Evolutionary conservation across 2,888 invertebrate species (phyloP).

Genomic region (Calameuta filiformis): DNA sequence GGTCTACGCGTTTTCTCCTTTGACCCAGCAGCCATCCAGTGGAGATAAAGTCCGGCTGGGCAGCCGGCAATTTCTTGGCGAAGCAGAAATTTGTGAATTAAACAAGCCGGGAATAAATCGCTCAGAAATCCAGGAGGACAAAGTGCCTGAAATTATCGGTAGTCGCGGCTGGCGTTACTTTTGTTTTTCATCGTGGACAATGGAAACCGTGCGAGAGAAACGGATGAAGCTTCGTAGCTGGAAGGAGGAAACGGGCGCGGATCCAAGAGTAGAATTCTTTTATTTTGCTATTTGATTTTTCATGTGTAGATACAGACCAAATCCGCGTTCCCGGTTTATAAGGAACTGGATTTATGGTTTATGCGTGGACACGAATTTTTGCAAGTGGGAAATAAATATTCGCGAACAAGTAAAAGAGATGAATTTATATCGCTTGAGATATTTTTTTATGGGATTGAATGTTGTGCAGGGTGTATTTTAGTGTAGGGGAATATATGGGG

Average conservation of each 20-base stretch:
- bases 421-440: not conserved
- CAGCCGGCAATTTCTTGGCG: not conserved
- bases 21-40: not conserved
- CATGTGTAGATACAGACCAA: too few relatives aligned
- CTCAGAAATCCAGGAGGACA: not conserved
- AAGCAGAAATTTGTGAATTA: not conserved
- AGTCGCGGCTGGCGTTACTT: not conserved
- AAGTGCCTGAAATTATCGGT: not conserved
- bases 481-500: not conserved
- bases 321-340: not conserved
- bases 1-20: not conserved
- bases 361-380: not conserved
- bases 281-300: too few relatives aligned
- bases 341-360: not conserved
- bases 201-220: not conserved
- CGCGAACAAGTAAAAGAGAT: not conserved
- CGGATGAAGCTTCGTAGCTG: not conserved
- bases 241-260: not conserved
- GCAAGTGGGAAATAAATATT: not conserved
- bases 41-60: too few relatives aligned
- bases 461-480: not conserved
- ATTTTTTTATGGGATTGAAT: not conserved
- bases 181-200: not conserved
- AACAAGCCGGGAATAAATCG: not conserved
- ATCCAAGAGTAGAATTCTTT: not conserved